Evolutionary conservation across 1,140 invertebrate species (phyloP), one percentile per base, ranked within the genome.

Genomic region (Leptopilina boulardi): DNA sequence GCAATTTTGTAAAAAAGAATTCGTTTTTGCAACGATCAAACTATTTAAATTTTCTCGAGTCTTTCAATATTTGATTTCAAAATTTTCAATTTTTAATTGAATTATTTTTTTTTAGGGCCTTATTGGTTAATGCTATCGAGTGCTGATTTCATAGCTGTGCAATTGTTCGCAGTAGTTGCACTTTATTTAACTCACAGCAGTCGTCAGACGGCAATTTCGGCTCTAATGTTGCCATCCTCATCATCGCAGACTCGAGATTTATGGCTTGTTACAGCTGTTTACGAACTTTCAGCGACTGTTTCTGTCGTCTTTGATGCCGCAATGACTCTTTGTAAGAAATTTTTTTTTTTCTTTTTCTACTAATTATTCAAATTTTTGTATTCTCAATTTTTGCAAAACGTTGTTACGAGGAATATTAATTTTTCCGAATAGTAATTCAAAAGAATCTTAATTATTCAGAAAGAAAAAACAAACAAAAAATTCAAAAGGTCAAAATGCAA

Each of bases 71-170:
- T 13, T 3, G 15, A n/a, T n/a, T 30, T 30, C 2, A 30, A 42
- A 42, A 11, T 11, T 1, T 13, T 42, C 3, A 13, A 42, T 42
- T 42, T 4, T 13, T 3, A 47, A n/a, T n/a, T 47, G 3, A 2
- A 47, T 42, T 4, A 51, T 18, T 80, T 51, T 44, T 51, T 86
- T 87, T 38, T 80, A 93, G 92, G 91, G 77, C 92, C 92, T 1
- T 92, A 93, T 78, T 93, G 92, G 92, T 75, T 93, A 54, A 89
- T 92, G 83, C 82, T 93, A 41, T 93, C 92, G 26, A 87, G 88
- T 34, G 91, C 91, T 13, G 92, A 92, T 82, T 91, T 93, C 75
- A 83, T 92, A 5, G 86, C 91, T 13, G 92, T 92, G n/a, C 92
- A 93, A 84, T 75, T 92, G 9, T 92, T 93, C 85, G 86, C 90